Percentiles rank a stretch among this genome's conserved stretches.
These are phyloP conservation scores for Semnopithecus entellus DNA, from an alignment of 2,113 vertebrate species.

Conservation along the genomic window DNA sequence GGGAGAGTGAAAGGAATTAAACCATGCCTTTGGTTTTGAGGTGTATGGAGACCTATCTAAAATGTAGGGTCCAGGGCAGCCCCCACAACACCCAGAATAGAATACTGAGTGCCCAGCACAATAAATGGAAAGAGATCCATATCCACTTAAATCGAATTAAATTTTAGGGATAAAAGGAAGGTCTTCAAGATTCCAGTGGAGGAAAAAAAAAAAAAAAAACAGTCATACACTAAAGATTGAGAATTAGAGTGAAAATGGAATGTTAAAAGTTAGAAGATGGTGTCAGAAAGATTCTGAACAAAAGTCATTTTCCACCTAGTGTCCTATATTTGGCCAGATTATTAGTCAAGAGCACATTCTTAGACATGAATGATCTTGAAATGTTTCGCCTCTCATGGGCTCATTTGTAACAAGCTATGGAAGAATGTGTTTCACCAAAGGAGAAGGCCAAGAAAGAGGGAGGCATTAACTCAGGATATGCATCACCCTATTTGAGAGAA, in stretches of 20 bases:
- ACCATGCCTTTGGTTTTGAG: background rate
- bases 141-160: background rate
- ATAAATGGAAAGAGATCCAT: background rate
- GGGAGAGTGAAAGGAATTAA: background rate
- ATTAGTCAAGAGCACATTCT: background rate
- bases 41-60: background rate
- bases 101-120: background rate
- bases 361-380: background rate
- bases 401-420: background rate
- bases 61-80: background rate
- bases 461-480: background rate
- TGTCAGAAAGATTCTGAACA: too few species aligned
- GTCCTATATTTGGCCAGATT: too few species aligned
- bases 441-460: background rate
- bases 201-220: too few species aligned
- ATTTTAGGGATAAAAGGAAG: background rate
- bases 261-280: too few species aligned
- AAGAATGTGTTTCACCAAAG: background rate
- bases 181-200: background rate
- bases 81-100: background rate
- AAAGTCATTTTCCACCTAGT: too few species aligned
- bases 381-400: background rate
- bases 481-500: background rate
- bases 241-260: too few species aligned
- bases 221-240: too few species aligned